A percentile compares a stretch with the other conserved stretches of the same genome.
These are phyloP conservation scores for Polydrusus cervinus DNA, from an alignment of 2,888 invertebrate genomes.

Conservation along the genomic window DNA sequence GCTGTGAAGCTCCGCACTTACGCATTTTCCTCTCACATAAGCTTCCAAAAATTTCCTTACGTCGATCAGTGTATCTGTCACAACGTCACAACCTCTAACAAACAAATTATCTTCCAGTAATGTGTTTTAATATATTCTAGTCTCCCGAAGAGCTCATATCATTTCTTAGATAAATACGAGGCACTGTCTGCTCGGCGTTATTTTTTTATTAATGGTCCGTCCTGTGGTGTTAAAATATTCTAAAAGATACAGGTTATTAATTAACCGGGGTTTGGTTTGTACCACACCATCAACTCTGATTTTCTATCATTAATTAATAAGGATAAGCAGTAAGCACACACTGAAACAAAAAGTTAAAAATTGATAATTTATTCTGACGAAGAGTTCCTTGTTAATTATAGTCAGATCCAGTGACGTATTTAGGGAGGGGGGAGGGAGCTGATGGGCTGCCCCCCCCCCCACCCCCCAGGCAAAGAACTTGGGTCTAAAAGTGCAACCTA, in stretches of 20 bases:
- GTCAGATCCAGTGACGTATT: too few species aligned
- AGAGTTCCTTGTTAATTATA: too few species aligned
- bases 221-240: slow-evolving; percentile 67
- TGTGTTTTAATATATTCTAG: slow-evolving; percentile 61
- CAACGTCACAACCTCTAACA: slow-evolving; percentile 35
- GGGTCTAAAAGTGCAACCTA: too few species aligned
- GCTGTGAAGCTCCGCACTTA: too few species aligned
- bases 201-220: slow-evolving; percentile 65
- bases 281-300: slow-evolving; percentile 45
- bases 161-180: slow-evolving; percentile 65
- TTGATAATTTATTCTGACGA: too few species aligned
- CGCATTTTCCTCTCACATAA: too few species aligned
- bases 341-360: too few species aligned
- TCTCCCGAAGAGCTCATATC: slow-evolving; percentile 60
- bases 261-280: slow-evolving; percentile 60
- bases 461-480: too few species aligned
- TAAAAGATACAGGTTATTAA: slow-evolving; percentile 66
- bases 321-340: too few species aligned
- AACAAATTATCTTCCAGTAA: slow-evolving; percentile 50
- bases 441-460: too few species aligned
- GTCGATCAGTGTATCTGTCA: slow-evolving; percentile 43
- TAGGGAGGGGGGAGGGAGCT: too few species aligned
- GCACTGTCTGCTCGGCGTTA: slow-evolving; percentile 62
- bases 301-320: slow-evolving; percentile 21
- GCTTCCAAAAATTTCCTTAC: background rate